Conservation (phyloP, 2,797 vertebrate species). For the Vireo griseus region DNA sequence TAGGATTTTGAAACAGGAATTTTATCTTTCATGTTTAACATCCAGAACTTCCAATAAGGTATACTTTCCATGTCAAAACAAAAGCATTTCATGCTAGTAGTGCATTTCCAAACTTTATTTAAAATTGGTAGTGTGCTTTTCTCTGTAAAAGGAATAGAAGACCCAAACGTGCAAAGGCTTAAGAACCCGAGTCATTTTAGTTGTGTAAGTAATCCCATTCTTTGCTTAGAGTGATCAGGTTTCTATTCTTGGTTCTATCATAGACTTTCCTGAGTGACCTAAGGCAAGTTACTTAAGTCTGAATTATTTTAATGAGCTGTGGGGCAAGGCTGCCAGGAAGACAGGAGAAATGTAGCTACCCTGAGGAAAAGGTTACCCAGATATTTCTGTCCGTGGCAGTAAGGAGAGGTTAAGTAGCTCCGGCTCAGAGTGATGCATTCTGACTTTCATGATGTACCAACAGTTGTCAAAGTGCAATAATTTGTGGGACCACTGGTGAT, state of each 20-base stretch:
- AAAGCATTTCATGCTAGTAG: neutral
- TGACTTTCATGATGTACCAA: neutral
- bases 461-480: neutral
- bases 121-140: neutral
- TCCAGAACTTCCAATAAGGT: neutral
- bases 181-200: constrained; percentile 38
- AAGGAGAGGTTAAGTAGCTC: neutral
- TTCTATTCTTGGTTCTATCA: constrained; percentile 58
- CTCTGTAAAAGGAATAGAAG: neutral
- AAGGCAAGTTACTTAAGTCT: constrained; percentile 51
- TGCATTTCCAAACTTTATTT: constrained; percentile 30
- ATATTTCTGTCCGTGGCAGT: neutral
- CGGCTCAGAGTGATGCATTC: neutral
- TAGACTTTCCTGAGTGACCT: constrained; percentile 44
- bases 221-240: constrained; percentile 52
- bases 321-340: neutral
- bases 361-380: neutral
- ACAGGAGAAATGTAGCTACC: neutral
- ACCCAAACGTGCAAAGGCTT: constrained; percentile 16
- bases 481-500: neutral
- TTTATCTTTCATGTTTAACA: neutral
- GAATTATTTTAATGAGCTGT: constrained; percentile 54
- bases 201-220: constrained; percentile 59
- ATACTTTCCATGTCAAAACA: constrained; percentile 17
- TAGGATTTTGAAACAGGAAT: constrained; percentile 47